A percentile compares a stretch with the other conserved stretches of the same genome.
These are phyloP conservation scores for Chaitophorus viminalis DNA, from an alignment of 2,888 invertebrate species.

Conservation along the genomic window DNA sequence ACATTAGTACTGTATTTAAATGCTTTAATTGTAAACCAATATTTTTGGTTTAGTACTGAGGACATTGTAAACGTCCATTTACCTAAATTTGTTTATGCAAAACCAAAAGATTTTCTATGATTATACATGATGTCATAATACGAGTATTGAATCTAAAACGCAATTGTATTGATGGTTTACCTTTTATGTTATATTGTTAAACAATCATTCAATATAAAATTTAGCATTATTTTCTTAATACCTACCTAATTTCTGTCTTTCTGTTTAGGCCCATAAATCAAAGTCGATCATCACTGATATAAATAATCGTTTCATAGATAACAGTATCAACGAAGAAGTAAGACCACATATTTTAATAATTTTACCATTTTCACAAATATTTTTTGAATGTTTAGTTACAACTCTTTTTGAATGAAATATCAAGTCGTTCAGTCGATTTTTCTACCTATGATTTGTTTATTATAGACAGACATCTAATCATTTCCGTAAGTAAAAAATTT, in stretches of 20 bases:
- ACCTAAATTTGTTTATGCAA: no score
- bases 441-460: conserved; percentile 66
- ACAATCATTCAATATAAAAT: no score
- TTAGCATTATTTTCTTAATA: no score
- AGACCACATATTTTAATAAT: not conserved
- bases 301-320: conserved; percentile 62
- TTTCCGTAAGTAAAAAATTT: conserved; percentile 65
- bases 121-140: no score
- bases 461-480: conserved; percentile 66
- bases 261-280: conserved; percentile 57
- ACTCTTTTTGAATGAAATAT: conserved; percentile 66
- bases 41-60: no score
- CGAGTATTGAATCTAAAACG: no score
- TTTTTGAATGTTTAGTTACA: conserved; percentile 64
- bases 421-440: conserved; percentile 65
- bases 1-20: no score
- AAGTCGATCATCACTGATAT: conserved; percentile 61
- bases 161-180: no score
- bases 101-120: no score
- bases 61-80: no score
- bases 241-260: not conserved
- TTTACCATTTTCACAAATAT: not conserved
- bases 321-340: conserved; percentile 44
- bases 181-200: no score
- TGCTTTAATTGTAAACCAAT: no score